A percentile compares a stretch with the other conserved stretches of the same genome.
These are phyloP conservation scores for Ammospiza nelsoni DNA, from an alignment of 2,113 vertebrate genomes.

Conservation along the genomic window DNA sequence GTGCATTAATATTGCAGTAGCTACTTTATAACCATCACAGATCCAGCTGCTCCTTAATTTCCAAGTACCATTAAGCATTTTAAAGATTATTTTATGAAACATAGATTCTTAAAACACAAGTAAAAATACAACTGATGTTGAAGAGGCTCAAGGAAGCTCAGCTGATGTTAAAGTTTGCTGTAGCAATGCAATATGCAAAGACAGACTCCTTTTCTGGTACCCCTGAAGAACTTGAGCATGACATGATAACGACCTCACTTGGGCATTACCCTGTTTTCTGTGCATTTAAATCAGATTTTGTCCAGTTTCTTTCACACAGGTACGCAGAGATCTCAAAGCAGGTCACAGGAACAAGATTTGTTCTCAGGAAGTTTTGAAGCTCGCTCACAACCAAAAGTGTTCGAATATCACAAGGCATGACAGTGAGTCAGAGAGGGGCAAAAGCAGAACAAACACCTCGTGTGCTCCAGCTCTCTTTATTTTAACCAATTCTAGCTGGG, in stretches of 20 bases:
- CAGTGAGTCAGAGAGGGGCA: not conserved
- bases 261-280: not conserved
- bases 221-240: not conserved
- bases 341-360: not conserved
- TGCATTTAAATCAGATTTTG: not conserved
- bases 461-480: not conserved
- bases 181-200: not conserved
- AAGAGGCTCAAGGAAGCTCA: not conserved
- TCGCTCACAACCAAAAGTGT: not conserved
- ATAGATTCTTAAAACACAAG: not conserved
- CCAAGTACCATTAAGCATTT: not conserved
- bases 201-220: not conserved
- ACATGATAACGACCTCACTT: not conserved
- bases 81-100: not conserved
- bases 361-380: not conserved
- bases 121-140: not conserved
- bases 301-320: not conserved
- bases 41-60: not conserved
- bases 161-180: not conserved
- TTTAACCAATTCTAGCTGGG: not conserved
- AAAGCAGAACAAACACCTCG: slow-evolving; percentile 17
- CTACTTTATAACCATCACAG: not conserved
- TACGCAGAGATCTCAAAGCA: not conserved
- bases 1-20: not conserved
- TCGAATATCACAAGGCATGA: not conserved